Percentiles rank a stretch among this genome's conserved stretches.
Conservation (phyloP, 2,113 vertebrate genomes). For the Pedetes capensis region DNA sequence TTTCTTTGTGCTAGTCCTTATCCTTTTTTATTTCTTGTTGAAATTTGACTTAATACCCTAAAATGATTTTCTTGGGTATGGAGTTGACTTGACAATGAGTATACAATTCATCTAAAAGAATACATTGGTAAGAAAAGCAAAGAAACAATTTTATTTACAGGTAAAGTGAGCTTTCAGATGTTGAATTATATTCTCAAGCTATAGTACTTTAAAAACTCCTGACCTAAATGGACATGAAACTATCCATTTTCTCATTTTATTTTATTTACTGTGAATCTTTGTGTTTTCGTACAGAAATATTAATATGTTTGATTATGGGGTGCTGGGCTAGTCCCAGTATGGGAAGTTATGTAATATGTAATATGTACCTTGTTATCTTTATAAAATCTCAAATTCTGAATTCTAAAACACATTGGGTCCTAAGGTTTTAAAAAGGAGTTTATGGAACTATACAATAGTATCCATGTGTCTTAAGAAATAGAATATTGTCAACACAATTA, state of each 20-base stretch:
- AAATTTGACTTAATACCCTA: constrained; percentile 43
- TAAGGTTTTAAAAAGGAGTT: background rate
- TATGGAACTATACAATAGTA: background rate
- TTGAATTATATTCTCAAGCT: constrained; percentile 35
- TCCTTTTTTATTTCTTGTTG: constrained; percentile 14
- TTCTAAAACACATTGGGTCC: background rate
- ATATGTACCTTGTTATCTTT: background rate
- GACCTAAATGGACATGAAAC: background rate
- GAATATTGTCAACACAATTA: background rate
- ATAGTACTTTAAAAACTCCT: background rate
- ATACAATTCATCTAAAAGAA: constrained; percentile 40
- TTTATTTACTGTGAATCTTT: constrained; percentile 30
- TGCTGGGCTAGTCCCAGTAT: background rate
- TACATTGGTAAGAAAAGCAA: constrained; percentile 17
- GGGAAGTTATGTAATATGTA: background rate
- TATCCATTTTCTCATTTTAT: background rate
- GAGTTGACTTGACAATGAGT: background rate
- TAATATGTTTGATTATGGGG: constrained; percentile 7
- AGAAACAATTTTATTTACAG: background rate
- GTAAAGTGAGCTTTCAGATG: background rate
- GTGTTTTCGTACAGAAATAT: constrained; percentile 5
- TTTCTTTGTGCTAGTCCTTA: constrained; percentile 3
- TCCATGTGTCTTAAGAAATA: background rate
- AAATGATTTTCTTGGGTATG: constrained; percentile 3
- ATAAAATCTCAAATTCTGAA: constrained; percentile 20